Evolutionary conservation across 2,888 invertebrate genomes (phyloP), one percentile per base, ranked within the genome.

Genomic region (Temnothorax rugatulus): DNA sequence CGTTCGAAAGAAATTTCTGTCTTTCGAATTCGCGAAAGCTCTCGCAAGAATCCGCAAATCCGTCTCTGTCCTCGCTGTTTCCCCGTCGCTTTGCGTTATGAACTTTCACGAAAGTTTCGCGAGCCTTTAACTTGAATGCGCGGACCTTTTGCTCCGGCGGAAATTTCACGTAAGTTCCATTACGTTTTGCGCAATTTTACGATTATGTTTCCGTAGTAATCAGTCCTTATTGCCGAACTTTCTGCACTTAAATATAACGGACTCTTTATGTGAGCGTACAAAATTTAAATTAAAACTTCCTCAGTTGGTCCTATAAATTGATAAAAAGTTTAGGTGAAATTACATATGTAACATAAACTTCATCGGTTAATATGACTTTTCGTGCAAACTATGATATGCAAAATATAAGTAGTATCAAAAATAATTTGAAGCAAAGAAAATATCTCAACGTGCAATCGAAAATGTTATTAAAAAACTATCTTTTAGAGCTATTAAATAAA

Each of bases 21-120:
- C 38, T 34, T 54, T 44, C 15, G 47, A 18, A 75, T 77, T 86
- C 81, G 64, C 64, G n/a, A 61, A 73, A 76, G 75, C 83, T 81
- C 59, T 54, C 34, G 25, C 57, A 71, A 85, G 75, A 76, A 64
- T 54, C 69, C 47, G 44, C 34, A 68, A 52, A 18, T 77, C 18
- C 15, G 29, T 54, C 69, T 54, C 41, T 52, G 21, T 84, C 41
- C 38, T 74, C 21, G 64, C 38, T 76, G 83, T 87, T 85, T 85
- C 84, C 76, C 81, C 87, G 82, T 85, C 83, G 71, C 76, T 86
- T 87, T 83, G 82, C 74, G 86, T 87, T 87, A 89, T 90, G 74
- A 85, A 85, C 87, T 88, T 85, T 59, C 66, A 29, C 76, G 47
- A 75, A 66, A 84, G 88, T 89, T 90, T 90, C 83, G 84, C 86